phyloP scores from a whole-genome alignment of 1,140 invertebrate species.

The Drosophila ambigua region DNA sequence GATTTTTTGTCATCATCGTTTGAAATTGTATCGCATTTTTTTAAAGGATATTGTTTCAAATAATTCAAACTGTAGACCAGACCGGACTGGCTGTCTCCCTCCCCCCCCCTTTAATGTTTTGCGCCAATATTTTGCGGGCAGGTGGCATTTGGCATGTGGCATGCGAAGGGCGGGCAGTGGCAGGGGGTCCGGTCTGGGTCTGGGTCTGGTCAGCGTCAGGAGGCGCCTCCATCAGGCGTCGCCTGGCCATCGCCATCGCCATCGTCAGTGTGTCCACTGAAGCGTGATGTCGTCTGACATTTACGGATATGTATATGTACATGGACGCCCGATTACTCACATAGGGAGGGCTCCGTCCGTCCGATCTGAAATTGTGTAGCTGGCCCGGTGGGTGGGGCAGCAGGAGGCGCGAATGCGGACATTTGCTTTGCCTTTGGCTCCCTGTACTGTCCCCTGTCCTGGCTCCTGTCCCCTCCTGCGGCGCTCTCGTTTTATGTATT shows the following conservation, averaged over 20 bases:
- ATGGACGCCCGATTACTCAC: constrained; percentile 50
- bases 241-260: constrained; percentile 6
- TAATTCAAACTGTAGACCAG: constrained; percentile 73
- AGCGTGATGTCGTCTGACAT: constrained; percentile 83
- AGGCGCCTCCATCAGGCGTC: constrained; percentile 59
- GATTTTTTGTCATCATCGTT: constrained; percentile 75
- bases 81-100: neutral
- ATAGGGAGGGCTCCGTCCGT: constrained; percentile 14
- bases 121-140: constrained; percentile 76
- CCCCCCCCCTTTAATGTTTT: constrained; percentile 43
- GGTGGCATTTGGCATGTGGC: constrained; percentile 7
- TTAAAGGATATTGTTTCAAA: constrained; percentile 83
- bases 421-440: constrained; percentile 7
- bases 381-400: too few species aligned
- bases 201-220: constrained; percentile 34
- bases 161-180: too few species aligned
- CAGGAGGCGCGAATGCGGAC: constrained; percentile 58
- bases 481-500: constrained; percentile 34
- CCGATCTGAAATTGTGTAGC: neutral
- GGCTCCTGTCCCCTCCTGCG: neutral
- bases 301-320: constrained; percentile 64
- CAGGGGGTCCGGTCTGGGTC: neutral
- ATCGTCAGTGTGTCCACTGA: constrained; percentile 62
- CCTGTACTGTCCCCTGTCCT: neutral
- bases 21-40: constrained; percentile 82